phyloP scores from a whole-genome alignment of 1,140 invertebrate genomes.

The Asbolus verrucosus region DNA sequence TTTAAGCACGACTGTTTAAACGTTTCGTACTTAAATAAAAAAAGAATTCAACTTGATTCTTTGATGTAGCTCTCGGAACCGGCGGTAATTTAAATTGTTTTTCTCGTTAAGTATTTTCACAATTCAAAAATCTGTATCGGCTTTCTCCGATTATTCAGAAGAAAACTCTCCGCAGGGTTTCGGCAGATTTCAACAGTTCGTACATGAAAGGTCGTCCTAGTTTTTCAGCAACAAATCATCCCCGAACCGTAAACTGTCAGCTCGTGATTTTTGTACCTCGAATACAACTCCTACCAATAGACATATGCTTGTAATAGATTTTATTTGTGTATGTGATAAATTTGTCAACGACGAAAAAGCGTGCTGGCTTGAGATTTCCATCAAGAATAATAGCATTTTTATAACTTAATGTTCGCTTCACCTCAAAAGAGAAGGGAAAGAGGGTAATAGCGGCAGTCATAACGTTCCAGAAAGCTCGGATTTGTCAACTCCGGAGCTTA shows the following conservation, averaged over 20 bases:
- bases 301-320: constrained; percentile 8
- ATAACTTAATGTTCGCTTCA: neutral
- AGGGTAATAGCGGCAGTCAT: neutral
- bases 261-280: neutral
- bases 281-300: neutral
- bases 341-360: constrained; percentile 17
- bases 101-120: no score
- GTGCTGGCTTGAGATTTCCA: constrained; percentile 3
- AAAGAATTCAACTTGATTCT: constrained; percentile 3
- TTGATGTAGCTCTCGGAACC: constrained; percentile 2
- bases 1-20: constrained; percentile 5
- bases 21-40: constrained; percentile 14
- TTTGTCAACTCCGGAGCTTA: constrained; percentile 27
- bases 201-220: neutral
- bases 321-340: constrained; percentile 29
- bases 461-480: constrained; percentile 3
- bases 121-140: no score
- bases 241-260: neutral
- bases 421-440: no score
- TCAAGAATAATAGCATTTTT: constrained; percentile 14
- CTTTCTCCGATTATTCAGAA: no score
- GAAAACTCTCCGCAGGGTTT: no score
- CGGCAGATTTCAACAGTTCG: constrained; percentile 6
- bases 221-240: constrained; percentile 9
- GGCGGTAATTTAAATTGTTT: constrained; percentile 7